Conservation (phyloP, 2,888 invertebrate species). For the Phorcus lineatus region DNA sequence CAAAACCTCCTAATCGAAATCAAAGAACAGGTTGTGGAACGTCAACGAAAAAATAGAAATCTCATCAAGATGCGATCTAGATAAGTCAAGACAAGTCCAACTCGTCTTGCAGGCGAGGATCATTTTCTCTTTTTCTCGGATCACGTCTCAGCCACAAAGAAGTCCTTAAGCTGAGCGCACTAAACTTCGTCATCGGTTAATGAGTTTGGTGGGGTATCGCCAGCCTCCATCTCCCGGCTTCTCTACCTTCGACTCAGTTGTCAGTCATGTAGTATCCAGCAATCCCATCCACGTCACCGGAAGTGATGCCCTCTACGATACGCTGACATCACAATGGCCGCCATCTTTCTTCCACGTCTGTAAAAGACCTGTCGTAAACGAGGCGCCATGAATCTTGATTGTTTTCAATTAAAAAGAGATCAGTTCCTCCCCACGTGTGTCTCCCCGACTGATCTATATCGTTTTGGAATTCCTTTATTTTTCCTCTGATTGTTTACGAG, state of each 20-base stretch:
- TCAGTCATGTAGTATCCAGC: constrained; percentile 15
- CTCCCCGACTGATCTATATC: constrained; percentile 1
- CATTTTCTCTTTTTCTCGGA: constrained; percentile 16
- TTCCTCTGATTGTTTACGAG: background rate
- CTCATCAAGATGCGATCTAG: constrained; percentile 9
- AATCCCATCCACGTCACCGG: constrained; percentile 20
- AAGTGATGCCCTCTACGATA: constrained; percentile 15
- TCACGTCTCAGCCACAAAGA: constrained; percentile 5
- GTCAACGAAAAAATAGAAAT: background rate
- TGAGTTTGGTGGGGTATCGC: background rate
- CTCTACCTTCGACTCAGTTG: constrained; percentile 22
- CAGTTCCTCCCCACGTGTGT: background rate
- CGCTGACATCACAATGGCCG: background rate
- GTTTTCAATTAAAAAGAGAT: constrained; percentile 20
- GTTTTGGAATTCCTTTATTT: background rate
- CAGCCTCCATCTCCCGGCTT: background rate
- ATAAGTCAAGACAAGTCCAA: background rate
- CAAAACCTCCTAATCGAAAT: constrained; percentile 16
- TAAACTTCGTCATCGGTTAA: background rate
- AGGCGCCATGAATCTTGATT: constrained; percentile 1
- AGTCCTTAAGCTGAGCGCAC: background rate
- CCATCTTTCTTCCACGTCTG: background rate
- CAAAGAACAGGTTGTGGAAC: constrained; percentile 9
- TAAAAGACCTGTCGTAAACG: background rate
- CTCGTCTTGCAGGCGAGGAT: background rate